Percentiles rank a stretch among this genome's conserved stretches.
phyloP scores from a whole-genome alignment of 2,797 vertebrate genomes.

The Crocidura indochinensis region DNA sequence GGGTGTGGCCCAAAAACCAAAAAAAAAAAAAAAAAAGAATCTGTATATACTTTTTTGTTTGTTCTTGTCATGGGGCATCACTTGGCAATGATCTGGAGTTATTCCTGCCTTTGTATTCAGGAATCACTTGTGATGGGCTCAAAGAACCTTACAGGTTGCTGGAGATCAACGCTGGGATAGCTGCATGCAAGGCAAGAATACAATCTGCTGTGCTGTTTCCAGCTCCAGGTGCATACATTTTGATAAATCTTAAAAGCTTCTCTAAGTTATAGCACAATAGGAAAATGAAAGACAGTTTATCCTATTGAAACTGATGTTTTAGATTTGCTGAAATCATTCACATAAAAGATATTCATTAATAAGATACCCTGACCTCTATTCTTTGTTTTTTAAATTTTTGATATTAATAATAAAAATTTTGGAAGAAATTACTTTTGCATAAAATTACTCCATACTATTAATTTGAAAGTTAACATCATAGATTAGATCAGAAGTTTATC shows the following conservation, averaged over 20 bases:
- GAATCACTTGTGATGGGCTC: no score
- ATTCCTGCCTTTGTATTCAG: no score
- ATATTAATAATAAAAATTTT: constrained; percentile 29
- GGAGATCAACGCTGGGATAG: no score
- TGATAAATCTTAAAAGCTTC: not conserved
- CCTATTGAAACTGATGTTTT: constrained; percentile 56
- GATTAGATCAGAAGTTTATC: not conserved
- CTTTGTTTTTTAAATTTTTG: constrained; percentile 23
- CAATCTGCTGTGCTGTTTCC: no score
- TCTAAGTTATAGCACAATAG: constrained; percentile 3
- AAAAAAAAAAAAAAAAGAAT: no score
- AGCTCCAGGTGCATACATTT: not conserved
- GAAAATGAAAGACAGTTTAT: constrained; percentile 45
- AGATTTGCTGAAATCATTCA: constrained; percentile 43
- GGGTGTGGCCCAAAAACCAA: no score
- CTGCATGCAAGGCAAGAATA: no score
- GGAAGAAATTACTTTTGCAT: constrained; percentile 25
- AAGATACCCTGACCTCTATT: not conserved
- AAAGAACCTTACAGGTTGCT: no score
- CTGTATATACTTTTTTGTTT: no score
- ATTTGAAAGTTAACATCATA: constrained; percentile 30
- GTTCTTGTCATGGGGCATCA: no score
- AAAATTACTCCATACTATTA: not conserved
- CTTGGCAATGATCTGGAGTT: no score
- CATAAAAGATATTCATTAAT: not conserved